Evolutionary conservation across 1,140 invertebrate species (phyloP).

Genomic region (Chionoecetes opilio): DNA sequence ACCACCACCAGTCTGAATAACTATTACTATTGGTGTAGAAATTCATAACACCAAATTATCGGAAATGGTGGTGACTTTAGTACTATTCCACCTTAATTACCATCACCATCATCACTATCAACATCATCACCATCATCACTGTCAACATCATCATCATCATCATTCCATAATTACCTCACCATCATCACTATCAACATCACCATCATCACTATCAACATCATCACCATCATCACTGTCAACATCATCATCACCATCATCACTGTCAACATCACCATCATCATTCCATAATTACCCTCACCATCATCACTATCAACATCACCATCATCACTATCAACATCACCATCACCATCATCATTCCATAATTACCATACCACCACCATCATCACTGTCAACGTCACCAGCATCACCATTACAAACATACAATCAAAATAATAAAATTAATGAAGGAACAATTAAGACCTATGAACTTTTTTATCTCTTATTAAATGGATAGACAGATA

Average conservation of each 20-base stretch:
- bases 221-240: neutral
- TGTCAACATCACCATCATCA: neutral
- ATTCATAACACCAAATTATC: too few species aligned
- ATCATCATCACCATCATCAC: constrained; percentile 10
- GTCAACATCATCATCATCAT: neutral
- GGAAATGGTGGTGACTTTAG: too few species aligned
- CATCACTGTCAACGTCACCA: neutral
- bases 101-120: neutral
- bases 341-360: neutral
- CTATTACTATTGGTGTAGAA: too few species aligned
- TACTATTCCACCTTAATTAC: too few species aligned
- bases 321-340: neutral
- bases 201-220: neutral
- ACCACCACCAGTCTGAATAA: constrained; percentile 52
- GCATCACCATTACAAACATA: neutral
- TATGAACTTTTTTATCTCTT: neutral
- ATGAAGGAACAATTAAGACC: neutral
- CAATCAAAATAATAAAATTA: too few species aligned
- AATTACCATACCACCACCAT: constrained; percentile 3
- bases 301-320: constrained; percentile 20
- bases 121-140: neutral
- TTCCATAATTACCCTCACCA: neutral
- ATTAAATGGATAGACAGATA: neutral
- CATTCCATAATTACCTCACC: neutral
- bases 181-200: neutral